Conservation (phyloP, 1,140 invertebrate species). For the Lethrus apterus region DNA sequence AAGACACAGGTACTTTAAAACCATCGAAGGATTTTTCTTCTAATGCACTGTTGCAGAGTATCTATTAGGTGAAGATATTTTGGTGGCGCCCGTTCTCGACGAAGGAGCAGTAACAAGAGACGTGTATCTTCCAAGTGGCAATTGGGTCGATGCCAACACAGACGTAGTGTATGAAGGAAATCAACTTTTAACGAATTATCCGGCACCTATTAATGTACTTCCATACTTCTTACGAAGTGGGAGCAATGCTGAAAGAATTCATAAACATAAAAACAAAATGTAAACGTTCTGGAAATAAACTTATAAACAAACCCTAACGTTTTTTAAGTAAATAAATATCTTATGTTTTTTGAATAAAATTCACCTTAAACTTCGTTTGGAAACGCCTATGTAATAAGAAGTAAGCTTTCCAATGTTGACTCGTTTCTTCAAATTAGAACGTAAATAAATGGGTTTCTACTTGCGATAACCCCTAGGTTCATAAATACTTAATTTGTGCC, state of each 20-base stretch:
- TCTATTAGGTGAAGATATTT: conserved; percentile 70
- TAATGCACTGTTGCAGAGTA: conserved; percentile 56
- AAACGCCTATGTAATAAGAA: no score
- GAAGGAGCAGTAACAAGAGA: conserved; percentile 57
- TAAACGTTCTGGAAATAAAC: no score
- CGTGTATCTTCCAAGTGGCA: conserved; percentile 68
- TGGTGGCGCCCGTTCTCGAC: conserved; percentile 76
- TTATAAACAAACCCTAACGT: no score
- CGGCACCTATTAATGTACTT: conserved; percentile 56
- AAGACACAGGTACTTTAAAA: conserved; percentile 5
- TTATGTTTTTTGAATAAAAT: no score
- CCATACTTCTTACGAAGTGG: conserved; percentile 52
- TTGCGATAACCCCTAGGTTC: no score
- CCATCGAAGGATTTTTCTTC: neutral
- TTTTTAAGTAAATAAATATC: no score
- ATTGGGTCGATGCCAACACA: conserved; percentile 55
- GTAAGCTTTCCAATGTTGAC: no score
- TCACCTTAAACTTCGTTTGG: no score
- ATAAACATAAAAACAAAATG: no score
- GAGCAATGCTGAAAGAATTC: conserved; percentile 1
- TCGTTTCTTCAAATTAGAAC: no score
- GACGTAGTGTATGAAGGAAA: conserved; percentile 48
- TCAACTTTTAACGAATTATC: conserved; percentile 56
- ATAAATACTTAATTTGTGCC: no score
- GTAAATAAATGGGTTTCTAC: no score